phyloP scores from a whole-genome alignment of 2,113 vertebrate genomes.

The Ameiurus melas region DNA sequence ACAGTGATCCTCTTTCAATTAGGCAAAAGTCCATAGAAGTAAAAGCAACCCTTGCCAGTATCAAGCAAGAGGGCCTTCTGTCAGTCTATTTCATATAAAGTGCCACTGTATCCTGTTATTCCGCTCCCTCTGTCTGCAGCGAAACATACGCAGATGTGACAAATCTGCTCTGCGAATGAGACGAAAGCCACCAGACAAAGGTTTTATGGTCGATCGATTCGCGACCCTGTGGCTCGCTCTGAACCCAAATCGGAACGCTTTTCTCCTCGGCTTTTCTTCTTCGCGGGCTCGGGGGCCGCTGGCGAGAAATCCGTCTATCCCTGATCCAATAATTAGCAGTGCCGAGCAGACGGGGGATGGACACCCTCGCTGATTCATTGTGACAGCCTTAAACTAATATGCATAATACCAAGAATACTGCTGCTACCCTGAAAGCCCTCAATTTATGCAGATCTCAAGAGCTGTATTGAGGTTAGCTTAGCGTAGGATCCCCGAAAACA shows the following conservation, averaged over 20 bases:
- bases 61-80: not conserved
- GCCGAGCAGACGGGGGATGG: slow-evolving; percentile 69
- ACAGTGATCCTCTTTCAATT: not conserved
- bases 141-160: slow-evolving; percentile 71
- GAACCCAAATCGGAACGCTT: slow-evolving; percentile 63
- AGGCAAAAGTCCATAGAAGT: not conserved
- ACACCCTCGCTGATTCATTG: slow-evolving; percentile 73
- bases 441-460: slow-evolving; percentile 80
- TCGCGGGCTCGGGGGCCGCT: slow-evolving; percentile 56
- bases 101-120: slow-evolving; percentile 70
- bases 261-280: slow-evolving; percentile 38
- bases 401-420: slow-evolving; percentile 76
- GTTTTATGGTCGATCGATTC: slow-evolving; percentile 74
- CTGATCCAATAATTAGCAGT: slow-evolving; percentile 78
- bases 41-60: not conserved
- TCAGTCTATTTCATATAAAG: slow-evolving; percentile 19
- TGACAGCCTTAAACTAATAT: slow-evolving; percentile 79
- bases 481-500: slow-evolving; percentile 62
- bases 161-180: slow-evolving; percentile 62
- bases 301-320: slow-evolving; percentile 69
- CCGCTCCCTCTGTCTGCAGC: slow-evolving; percentile 58
- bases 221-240: slow-evolving; percentile 64
- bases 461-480: slow-evolving; percentile 72
- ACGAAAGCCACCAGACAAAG: slow-evolving; percentile 70
- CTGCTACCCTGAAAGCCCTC: slow-evolving; percentile 71